Evolutionary conservation across 2,113 vertebrate species (phyloP).

Genomic region (Toxotes jaculatrix): DNA sequence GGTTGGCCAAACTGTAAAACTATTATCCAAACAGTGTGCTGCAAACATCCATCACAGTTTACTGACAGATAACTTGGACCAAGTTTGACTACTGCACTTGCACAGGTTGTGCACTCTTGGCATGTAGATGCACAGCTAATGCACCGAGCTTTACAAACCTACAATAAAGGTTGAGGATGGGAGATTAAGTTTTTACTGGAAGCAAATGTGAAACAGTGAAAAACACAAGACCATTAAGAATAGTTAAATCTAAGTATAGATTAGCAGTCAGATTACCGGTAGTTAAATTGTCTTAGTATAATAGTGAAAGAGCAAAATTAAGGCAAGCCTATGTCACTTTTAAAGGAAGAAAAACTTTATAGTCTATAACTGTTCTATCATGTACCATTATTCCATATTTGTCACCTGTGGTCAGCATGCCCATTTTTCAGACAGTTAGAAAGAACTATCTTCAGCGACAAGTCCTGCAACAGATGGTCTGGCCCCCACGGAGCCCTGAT

Average conservation of each 20-base stretch:
- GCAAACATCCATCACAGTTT: background rate
- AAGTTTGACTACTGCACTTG: no score
- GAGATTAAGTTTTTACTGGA: background rate
- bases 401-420: no score
- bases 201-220: background rate
- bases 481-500: no score
- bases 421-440: no score
- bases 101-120: no score
- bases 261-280: background rate
- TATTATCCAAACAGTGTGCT: background rate
- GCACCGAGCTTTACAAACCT: background rate
- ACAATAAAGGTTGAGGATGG: background rate
- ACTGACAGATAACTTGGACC: background rate
- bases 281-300: background rate
- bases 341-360: no score
- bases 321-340: background rate
- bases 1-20: background rate
- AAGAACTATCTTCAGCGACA: no score
- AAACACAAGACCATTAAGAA: no score
- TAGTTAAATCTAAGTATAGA: background rate
- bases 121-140: background rate
- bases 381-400: no score
- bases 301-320: background rate
- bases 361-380: no score
- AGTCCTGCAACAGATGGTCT: no score